phyloP scores from a whole-genome alignment of 1,140 invertebrate species.

The Eueides isabella region DNA sequence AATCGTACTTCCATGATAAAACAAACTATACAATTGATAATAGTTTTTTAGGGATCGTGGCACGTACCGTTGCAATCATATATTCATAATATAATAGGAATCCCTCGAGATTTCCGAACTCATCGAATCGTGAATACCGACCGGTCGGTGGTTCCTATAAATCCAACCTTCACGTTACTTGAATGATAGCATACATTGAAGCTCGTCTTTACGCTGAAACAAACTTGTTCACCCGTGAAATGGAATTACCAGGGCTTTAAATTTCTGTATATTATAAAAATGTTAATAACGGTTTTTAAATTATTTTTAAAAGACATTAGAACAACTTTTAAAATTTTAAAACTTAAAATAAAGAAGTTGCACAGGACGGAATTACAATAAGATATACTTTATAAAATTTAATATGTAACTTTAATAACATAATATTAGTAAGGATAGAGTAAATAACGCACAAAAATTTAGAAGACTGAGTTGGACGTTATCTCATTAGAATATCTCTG shows the following conservation, averaged over 20 bases:
- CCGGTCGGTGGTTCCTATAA: conserved; percentile 54
- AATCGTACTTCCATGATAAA: conserved; percentile 4
- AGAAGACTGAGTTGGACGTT: too few relatives aligned
- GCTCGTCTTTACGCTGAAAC: conserved; percentile 72
- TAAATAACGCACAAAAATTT: too few relatives aligned
- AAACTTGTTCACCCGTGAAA: conserved; percentile 72
- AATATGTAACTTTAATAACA: too few relatives aligned
- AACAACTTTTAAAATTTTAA: too few relatives aligned
- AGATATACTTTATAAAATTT: too few relatives aligned
- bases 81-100: conserved; percentile 16
- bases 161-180: conserved; percentile 66
- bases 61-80: conserved; percentile 13
- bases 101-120: conserved; percentile 52
- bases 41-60: conserved; percentile 5
- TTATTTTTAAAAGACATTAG: not conserved
- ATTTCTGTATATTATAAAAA: conserved; percentile 71
- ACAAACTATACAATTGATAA: conserved; percentile 8
- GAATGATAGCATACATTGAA: conserved; percentile 71
- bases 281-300: conserved; percentile 44
- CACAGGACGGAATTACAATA: too few relatives aligned
- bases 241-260: conserved; percentile 66
- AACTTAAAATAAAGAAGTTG: too few relatives aligned
- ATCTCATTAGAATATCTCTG: too few relatives aligned
- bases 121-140: conserved; percentile 58
- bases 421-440: too few relatives aligned